Evolutionary conservation across 2,797 vertebrate species (phyloP).

Genomic region (Acipenser oxyrinchus): DNA sequence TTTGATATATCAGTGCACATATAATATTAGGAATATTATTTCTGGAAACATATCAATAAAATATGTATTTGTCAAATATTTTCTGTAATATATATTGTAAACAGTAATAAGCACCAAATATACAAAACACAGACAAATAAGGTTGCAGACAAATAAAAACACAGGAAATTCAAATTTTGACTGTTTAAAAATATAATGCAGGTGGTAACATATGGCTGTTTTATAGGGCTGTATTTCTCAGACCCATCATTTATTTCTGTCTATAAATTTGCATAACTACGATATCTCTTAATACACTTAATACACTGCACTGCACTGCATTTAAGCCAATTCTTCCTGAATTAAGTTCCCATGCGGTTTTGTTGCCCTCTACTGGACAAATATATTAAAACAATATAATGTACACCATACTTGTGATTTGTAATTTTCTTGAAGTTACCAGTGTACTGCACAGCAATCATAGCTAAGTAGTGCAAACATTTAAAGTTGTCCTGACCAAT

Average conservation of each 20-base stretch:
- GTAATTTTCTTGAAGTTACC: too few species aligned
- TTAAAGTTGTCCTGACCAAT: too few species aligned
- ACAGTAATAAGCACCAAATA: neutral
- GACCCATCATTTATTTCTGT: constrained; percentile 31
- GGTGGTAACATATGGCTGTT: neutral
- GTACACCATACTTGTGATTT: too few species aligned
- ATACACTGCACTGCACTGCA: neutral
- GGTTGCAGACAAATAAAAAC: neutral
- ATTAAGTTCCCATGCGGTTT: constrained; percentile 27
- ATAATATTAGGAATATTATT: neutral
- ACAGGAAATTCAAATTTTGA: constrained; percentile 26
- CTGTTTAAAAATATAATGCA: constrained; percentile 37
- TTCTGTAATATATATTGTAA: neutral
- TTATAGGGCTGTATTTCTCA: constrained; percentile 3
- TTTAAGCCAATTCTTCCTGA: constrained; percentile 16
- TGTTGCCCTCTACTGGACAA: constrained; percentile 25
- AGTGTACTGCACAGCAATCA: too few species aligned
- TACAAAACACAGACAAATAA: too few species aligned
- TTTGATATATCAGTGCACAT: neutral
- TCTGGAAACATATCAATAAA: too few species aligned
- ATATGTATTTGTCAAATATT: too few species aligned
- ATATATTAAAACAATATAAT: neutral
- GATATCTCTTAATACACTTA: neutral
- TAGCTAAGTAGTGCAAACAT: too few species aligned
- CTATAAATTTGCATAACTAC: constrained; percentile 38